Evolutionary conservation across 2,888 invertebrate species (phyloP).

Genomic region (Chloroclysta siterata): DNA sequence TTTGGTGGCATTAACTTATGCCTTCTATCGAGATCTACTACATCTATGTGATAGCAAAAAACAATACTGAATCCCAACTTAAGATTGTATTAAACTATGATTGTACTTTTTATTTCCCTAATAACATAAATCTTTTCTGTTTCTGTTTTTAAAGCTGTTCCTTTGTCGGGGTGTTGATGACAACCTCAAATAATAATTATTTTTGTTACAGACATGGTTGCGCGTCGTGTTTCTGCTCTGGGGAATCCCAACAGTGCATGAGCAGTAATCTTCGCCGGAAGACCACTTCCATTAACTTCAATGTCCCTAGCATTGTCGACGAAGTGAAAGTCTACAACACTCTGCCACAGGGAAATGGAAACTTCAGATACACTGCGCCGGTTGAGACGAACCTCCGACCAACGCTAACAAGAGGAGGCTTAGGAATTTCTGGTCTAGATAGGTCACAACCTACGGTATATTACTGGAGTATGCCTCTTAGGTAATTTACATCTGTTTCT

Average conservation of each 20-base stretch:
- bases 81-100: too few species aligned
- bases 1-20: too few species aligned
- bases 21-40: too few species aligned
- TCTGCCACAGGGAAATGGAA: constrained; percentile 52
- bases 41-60: too few species aligned
- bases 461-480: constrained; percentile 94
- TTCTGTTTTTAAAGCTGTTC: too few species aligned
- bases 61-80: too few species aligned
- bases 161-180: too few species aligned
- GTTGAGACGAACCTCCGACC: constrained; percentile 64
- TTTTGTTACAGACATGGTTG: constrained; percentile 89
- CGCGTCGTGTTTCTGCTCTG: constrained; percentile 98
- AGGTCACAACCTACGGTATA: constrained; percentile 86
- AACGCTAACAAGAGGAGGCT: constrained; percentile 84
- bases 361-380: constrained; percentile 65
- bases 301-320: constrained; percentile 66
- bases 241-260: constrained; percentile 91
- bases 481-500: constrained; percentile 53
- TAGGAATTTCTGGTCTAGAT: constrained; percentile 83
- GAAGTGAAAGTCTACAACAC: constrained; percentile 69
- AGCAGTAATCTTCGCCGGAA: constrained; percentile 91
- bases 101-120: too few species aligned
- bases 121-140: too few species aligned
- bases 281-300: constrained; percentile 67
- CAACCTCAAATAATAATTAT: not conserved